Evolutionary conservation across 2,113 vertebrate species (phyloP).

Genomic region (Serinus canaria): DNA sequence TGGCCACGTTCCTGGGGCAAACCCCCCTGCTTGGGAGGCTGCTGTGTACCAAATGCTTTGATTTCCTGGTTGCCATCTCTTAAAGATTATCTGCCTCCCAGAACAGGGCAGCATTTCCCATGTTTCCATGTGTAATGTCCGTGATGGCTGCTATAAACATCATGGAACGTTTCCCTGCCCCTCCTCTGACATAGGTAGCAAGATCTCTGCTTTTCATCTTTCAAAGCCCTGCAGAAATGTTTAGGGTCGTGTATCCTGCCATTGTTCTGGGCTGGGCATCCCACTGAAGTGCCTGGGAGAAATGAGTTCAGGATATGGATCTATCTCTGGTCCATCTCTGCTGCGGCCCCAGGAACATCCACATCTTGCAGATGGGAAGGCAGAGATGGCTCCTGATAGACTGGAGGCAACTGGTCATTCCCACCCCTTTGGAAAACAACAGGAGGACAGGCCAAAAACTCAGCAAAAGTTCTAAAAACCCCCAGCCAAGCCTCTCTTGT

Average conservation of each 20-base stretch:
- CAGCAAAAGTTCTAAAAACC: too few relatives aligned
- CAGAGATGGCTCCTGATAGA: neutral
- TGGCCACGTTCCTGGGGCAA: neutral
- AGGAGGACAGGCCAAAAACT: neutral
- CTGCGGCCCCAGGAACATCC: neutral
- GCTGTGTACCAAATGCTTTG: neutral
- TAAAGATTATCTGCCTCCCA: conserved; percentile 44
- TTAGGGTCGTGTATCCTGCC: conserved; percentile 59
- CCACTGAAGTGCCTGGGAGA: conserved; percentile 52
- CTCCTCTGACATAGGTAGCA: conserved; percentile 23
- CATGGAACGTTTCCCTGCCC: neutral
- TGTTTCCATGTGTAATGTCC: conserved; percentile 26
- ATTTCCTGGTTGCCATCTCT: conserved; percentile 51
- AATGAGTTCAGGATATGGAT: conserved; percentile 57
- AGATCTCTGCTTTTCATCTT: conserved; percentile 23
- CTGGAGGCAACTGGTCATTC: neutral
- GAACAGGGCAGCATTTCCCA: conserved; percentile 51
- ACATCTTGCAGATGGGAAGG: neutral
- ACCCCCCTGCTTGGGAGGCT: neutral
- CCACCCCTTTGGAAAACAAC: neutral
- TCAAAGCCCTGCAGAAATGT: conserved; percentile 12
- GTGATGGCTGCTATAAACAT: conserved; percentile 49
- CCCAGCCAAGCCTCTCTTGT: too few relatives aligned
- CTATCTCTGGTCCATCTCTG: conserved; percentile 59
- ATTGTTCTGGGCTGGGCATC: conserved; percentile 67